These are phyloP conservation scores for Varecia variegata DNA, from an alignment of 2,797 vertebrate species.

Conservation along the genomic window DNA sequence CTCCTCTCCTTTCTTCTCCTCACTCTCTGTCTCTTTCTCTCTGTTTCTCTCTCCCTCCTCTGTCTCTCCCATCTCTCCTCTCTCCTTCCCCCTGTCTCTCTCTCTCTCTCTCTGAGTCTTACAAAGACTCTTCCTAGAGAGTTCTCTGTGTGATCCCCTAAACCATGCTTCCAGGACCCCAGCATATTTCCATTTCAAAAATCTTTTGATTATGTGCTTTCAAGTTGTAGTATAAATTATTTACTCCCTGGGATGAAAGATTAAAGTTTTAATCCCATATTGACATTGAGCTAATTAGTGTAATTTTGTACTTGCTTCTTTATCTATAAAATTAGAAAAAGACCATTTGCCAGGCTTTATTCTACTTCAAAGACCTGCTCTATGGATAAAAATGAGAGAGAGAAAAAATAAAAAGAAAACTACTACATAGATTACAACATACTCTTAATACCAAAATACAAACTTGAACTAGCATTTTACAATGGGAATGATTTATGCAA, in stretches of 20 bases:
- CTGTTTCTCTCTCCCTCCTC: no score
- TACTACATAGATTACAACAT: background rate
- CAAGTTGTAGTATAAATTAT: background rate
- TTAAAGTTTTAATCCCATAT: background rate
- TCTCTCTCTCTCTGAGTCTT: background rate
- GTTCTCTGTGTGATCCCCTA: background rate
- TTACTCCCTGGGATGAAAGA: background rate
- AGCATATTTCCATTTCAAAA: slow-evolving; percentile 2
- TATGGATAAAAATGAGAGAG: background rate
- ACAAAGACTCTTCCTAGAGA: background rate
- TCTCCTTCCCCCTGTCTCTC: no score
- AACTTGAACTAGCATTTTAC: slow-evolving; percentile 22
- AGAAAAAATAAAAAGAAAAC: background rate
- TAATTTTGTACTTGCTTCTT: background rate
- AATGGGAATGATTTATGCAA: slow-evolving; percentile 19
- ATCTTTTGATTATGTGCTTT: slow-evolving; percentile 12
- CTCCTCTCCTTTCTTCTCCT: background rate
- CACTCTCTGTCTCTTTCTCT: no score
- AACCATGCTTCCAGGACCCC: background rate
- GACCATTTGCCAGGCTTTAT: background rate
- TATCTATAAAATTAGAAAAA: background rate
- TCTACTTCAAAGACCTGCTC: background rate
- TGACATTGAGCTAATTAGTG: background rate
- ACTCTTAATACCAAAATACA: background rate
- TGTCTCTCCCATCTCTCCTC: background rate